Evolutionary conservation across 2,113 vertebrate species (phyloP).

Genomic region (Elephantulus edwardii): DNA sequence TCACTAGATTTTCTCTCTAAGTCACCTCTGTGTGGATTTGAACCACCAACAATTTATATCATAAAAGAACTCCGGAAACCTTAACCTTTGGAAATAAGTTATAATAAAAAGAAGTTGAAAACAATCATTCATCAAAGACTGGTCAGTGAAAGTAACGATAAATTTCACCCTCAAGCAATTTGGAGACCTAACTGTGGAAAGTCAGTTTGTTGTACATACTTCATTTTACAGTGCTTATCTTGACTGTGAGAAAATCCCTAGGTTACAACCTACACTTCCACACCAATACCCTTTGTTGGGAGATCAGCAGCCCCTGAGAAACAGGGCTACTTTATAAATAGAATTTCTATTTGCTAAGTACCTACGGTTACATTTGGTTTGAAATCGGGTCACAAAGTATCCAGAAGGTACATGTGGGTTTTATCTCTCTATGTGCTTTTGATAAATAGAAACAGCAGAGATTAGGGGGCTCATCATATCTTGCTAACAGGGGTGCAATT

Average conservation of each 20-base stretch:
- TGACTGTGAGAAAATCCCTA: too few species aligned
- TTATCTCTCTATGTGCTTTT: conserved; percentile 56
- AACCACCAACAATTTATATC: not conserved
- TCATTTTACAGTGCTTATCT: too few species aligned
- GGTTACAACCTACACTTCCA: not conserved
- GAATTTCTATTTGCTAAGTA: not conserved
- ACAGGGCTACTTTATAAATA: not conserved
- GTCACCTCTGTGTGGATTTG: not conserved
- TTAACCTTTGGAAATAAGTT: not conserved
- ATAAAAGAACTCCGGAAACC: not conserved
- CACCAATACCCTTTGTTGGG: not conserved
- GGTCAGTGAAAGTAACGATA: not conserved
- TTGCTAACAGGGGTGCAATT: conserved; percentile 55
- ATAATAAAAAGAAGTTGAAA: not conserved
- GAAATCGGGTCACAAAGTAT: not conserved
- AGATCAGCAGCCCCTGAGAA: not conserved
- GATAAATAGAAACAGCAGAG: conserved; percentile 63
- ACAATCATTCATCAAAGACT: not conserved
- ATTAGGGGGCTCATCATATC: not conserved
- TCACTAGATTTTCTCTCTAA: not conserved
- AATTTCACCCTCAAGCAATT: not conserved
- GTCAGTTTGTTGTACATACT: too few species aligned
- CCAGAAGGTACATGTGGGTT: conserved; percentile 34
- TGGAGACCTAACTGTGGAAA: not conserved
- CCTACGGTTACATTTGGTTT: conserved; percentile 2